Percentiles rank a stretch among this genome's conserved stretches.
Evolutionary conservation across 2,797 vertebrate genomes (phyloP).

Genomic region (Malacoraja senta): DNA sequence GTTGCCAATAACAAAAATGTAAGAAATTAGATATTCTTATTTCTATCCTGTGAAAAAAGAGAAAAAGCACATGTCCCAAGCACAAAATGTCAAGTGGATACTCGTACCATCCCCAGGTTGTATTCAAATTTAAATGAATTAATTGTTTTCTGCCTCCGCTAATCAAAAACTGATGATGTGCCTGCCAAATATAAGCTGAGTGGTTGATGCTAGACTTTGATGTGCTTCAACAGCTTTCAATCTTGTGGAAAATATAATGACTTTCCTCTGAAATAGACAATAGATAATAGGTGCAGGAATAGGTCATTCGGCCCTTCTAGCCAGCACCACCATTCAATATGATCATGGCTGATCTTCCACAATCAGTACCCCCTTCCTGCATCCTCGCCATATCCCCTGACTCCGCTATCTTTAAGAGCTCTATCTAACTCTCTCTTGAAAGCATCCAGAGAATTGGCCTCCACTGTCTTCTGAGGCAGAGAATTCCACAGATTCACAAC

Average conservation of each 20-base stretch:
- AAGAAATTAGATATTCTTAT: conserved; percentile 51
- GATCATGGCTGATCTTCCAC: too few species aligned
- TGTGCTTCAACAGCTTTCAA: neutral
- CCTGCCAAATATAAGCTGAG: neutral
- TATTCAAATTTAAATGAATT: neutral
- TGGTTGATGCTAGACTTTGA: neutral
- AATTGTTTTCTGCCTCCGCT: neutral
- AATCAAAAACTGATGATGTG: neutral
- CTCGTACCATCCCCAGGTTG: neutral
- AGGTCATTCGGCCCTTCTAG: too few species aligned
- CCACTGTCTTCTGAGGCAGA: too few species aligned
- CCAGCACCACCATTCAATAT: too few species aligned
- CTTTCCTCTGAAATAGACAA: neutral
- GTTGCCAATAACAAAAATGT: conserved; percentile 53
- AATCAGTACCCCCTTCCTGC: too few species aligned
- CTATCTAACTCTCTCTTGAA: too few species aligned
- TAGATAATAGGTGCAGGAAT: too few species aligned
- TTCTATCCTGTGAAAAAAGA: conserved; percentile 45
- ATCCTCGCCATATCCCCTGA: too few species aligned
- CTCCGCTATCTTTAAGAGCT: too few species aligned
- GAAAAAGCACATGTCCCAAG: conserved; percentile 32
- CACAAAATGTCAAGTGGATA: conserved; percentile 27
- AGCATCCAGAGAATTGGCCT: too few species aligned
- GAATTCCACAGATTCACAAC: too few species aligned
- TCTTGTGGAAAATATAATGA: neutral